Percentiles rank a stretch among this genome's conserved stretches.
Conservation (phyloP, 2,797 vertebrate species). For the Crenuchus spilurus region DNA sequence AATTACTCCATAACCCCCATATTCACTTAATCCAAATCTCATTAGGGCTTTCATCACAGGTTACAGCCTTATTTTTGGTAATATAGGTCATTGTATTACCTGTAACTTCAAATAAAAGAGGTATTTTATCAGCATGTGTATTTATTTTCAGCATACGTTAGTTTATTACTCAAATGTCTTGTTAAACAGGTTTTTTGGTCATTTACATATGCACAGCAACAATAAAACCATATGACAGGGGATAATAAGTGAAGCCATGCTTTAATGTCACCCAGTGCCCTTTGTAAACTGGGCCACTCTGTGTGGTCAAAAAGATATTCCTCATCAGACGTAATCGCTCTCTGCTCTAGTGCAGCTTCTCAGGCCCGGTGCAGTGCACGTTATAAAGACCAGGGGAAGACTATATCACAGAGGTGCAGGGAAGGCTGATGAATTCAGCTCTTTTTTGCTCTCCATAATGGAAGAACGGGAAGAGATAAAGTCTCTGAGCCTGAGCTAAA, state of each 20-base stretch:
- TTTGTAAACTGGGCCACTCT: background rate
- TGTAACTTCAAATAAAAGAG: background rate
- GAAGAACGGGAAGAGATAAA: slow-evolving; percentile 27
- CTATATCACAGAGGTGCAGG: slow-evolving; percentile 21
- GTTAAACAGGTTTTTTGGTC: background rate
- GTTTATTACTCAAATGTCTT: background rate
- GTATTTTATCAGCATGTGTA: background rate
- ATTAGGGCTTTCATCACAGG: too few relatives aligned
- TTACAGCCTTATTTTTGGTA: too few relatives aligned
- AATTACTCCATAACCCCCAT: too few relatives aligned
- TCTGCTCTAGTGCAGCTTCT: background rate
- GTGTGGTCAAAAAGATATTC: background rate
- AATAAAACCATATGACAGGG: background rate
- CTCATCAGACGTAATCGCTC: background rate
- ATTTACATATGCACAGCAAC: background rate
- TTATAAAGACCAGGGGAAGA: slow-evolving; percentile 1
- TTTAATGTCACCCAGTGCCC: slow-evolving; percentile 14
- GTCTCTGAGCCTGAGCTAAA: slow-evolving; percentile 30
- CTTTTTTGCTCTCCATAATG: slow-evolving; percentile 36
- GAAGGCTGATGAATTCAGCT: slow-evolving; percentile 26
- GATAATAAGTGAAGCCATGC: background rate
- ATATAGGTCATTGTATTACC: too few relatives aligned
- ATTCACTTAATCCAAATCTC: too few relatives aligned
- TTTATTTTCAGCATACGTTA: background rate
- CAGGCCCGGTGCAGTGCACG: background rate